phyloP scores from a whole-genome alignment of 2,888 invertebrate species.

The Allophyes oxyacanthae region DNA sequence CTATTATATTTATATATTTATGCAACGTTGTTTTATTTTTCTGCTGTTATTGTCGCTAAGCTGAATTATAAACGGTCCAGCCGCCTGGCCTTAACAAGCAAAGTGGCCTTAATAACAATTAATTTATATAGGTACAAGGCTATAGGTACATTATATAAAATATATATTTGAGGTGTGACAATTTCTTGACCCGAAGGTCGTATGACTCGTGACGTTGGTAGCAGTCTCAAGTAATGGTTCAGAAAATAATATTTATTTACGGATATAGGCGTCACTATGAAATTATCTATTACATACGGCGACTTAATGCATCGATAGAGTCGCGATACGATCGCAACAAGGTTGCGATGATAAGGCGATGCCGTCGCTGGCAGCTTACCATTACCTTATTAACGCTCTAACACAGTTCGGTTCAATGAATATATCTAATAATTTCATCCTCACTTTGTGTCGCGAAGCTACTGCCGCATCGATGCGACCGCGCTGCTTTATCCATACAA shows the following conservation, averaged over 20 bases:
- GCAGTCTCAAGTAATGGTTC: neutral
- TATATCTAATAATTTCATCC: too few relatives aligned
- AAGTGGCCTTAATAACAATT: slow-evolving; percentile 7
- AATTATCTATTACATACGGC: neutral
- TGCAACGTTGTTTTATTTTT: neutral
- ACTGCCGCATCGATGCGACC: neutral
- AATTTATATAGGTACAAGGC: slow-evolving; percentile 16
- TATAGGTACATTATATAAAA: neutral
- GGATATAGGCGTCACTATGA: slow-evolving; percentile 1
- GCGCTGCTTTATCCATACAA: neutral
- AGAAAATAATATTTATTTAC: slow-evolving; percentile 1
- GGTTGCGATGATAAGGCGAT: too few relatives aligned
- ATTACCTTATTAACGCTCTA: too few relatives aligned
- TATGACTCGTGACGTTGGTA: slow-evolving; percentile 3
- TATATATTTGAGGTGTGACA: slow-evolving; percentile 15
- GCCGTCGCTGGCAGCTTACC: too few relatives aligned
- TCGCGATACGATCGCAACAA: too few relatives aligned
- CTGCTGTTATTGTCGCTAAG: slow-evolving; percentile 8
- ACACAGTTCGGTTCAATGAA: too few relatives aligned
- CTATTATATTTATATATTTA: neutral
- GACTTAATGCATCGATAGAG: too few relatives aligned
- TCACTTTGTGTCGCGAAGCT: neutral
- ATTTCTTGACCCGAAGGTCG: slow-evolving; percentile 2
- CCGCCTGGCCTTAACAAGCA: slow-evolving; percentile 10
- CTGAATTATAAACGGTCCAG: slow-evolving; percentile 9